These are phyloP conservation scores for Saguinus midas DNA, from an alignment of 2,113 vertebrate genomes.

Conservation along the genomic window DNA sequence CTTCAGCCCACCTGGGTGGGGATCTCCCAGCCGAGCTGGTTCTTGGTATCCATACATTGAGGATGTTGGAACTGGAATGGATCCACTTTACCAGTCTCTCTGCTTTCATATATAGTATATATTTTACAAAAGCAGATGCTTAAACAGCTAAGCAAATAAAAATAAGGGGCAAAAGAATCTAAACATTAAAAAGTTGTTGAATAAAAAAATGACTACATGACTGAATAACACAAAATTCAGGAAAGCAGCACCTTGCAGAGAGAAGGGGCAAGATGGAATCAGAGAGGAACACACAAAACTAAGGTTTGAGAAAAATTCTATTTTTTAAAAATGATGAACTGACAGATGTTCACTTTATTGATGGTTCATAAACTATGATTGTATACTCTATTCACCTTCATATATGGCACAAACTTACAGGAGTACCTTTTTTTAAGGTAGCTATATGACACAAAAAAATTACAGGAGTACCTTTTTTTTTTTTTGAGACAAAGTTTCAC, in stretches of 20 bases:
- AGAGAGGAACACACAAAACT: too few relatives aligned
- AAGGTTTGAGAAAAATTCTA: too few relatives aligned
- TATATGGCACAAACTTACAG: not conserved
- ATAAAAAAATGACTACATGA: not conserved
- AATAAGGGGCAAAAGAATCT: not conserved
- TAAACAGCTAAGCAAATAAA: not conserved
- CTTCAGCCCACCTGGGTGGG: too few relatives aligned
- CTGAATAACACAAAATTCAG: not conserved
- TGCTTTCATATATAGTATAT: not conserved
- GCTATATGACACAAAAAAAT: not conserved
- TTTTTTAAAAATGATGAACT: not conserved
- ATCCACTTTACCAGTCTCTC: not conserved
- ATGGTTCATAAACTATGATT: not conserved
- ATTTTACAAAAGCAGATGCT: not conserved
- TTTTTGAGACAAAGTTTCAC: too few relatives aligned
- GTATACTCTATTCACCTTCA: not conserved
- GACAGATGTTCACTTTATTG: not conserved
- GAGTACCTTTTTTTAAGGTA: not conserved
- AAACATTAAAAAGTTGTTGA: not conserved
- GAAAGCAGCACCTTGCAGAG: not conserved
- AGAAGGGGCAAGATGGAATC: not conserved
- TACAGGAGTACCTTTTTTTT: not conserved
- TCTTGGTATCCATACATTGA: too few relatives aligned
- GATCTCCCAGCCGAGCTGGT: too few relatives aligned
- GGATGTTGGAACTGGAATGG: rapidly evolving